phyloP scores from a whole-genome alignment of 2,888 invertebrate species.

The Thelaira solivaga region DNA sequence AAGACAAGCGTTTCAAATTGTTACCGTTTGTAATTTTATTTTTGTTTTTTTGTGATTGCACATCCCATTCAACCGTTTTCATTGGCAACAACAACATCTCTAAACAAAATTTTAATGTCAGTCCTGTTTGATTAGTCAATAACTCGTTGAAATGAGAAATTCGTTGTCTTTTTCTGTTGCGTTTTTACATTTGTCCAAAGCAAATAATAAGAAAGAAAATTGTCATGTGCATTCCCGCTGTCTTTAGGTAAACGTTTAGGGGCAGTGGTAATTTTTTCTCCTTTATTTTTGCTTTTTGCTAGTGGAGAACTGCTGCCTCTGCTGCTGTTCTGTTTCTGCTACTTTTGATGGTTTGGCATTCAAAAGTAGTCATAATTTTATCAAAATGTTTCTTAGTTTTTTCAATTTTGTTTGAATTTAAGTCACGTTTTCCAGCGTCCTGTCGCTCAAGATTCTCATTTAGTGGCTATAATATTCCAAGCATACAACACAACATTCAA shows the following conservation, averaged over 20 bases:
- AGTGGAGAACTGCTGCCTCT: no score
- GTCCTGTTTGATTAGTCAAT: slow-evolving; percentile 61
- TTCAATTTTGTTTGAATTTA: slow-evolving; percentile 40
- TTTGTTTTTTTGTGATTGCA: neutral
- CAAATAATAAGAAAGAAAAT: slow-evolving; percentile 7
- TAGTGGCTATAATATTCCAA: slow-evolving; percentile 45
- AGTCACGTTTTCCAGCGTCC: slow-evolving; percentile 63
- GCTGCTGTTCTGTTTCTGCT: slow-evolving; percentile 20
- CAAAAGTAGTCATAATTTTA: slow-evolving; percentile 54
- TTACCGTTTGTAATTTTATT: slow-evolving; percentile 40
- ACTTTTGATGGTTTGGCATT: slow-evolving; percentile 42
- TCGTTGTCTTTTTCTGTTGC: neutral
- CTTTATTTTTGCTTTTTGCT: no score
- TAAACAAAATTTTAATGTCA: slow-evolving; percentile 49
- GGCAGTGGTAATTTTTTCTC: slow-evolving; percentile 7
- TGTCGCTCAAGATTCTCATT: slow-evolving; percentile 54
- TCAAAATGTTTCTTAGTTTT: slow-evolving; percentile 19
- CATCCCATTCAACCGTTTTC: neutral
- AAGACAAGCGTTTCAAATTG: slow-evolving; percentile 65
- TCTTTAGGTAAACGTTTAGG: slow-evolving; percentile 26
- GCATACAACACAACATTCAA: slow-evolving; percentile 34
- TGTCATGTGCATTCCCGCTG: slow-evolving; percentile 45
- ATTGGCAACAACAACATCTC: slow-evolving; percentile 29
- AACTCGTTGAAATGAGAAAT: slow-evolving; percentile 51
- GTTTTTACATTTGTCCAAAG: no score